Percentiles rank a stretch among this genome's conserved stretches.
These are phyloP conservation scores for Collichthys lucidus DNA, from an alignment of 2,113 vertebrate species.

Conservation along the genomic window DNA sequence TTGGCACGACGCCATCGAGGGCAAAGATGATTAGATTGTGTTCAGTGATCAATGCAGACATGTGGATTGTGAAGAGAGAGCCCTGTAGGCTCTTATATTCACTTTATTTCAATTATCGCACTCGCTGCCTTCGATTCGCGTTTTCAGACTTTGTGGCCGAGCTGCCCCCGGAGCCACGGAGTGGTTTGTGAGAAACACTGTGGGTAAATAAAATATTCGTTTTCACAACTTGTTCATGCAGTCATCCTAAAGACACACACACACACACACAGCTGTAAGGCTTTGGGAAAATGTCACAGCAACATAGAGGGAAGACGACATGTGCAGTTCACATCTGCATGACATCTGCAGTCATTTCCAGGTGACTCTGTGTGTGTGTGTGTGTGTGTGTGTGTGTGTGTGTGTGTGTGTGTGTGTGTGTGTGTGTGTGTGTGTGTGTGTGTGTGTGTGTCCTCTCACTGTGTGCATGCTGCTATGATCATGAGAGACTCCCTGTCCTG, in stretches of 20 bases:
- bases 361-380: not conserved
- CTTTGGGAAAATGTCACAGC: constrained; percentile 15
- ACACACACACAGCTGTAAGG: constrained; percentile 1
- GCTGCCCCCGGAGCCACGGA: constrained; percentile 39
- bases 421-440: constrained; percentile 24
- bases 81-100: not conserved
- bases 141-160: constrained; percentile 21
- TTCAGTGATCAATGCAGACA: constrained; percentile 21
- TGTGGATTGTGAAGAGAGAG: not conserved
- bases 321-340: constrained; percentile 18
- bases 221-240: constrained; percentile 65
- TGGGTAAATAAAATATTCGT: constrained; percentile 69
- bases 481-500: constrained; percentile 78
- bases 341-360: constrained; percentile 41
- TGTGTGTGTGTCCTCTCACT: constrained; percentile 28
- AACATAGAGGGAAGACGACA: not conserved
- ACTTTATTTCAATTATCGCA: constrained; percentile 14
- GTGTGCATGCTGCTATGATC: constrained; percentile 69
- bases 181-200: constrained; percentile 31
- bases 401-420: not conserved
- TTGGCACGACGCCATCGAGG: not conserved
- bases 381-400: no score
- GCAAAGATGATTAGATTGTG: constrained; percentile 4
- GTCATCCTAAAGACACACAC: constrained; percentile 45
- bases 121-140: not conserved